Percentiles rank a stretch among this genome's conserved stretches.
Conservation (phyloP, 2,113 vertebrate genomes). For the Sarotherodon lohbergeri region DNA sequence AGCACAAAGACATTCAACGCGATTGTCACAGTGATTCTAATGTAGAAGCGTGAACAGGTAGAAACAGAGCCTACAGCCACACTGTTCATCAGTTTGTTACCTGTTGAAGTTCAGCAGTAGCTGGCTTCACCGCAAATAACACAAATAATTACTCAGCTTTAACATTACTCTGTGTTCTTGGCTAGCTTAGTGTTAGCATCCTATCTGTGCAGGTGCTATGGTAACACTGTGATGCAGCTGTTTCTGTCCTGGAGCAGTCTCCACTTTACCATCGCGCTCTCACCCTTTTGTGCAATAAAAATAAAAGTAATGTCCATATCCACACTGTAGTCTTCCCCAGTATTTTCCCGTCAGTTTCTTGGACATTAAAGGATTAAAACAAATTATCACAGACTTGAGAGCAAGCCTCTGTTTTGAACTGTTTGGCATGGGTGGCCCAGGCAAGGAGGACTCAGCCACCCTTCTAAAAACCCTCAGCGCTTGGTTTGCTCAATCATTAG, state of each 20-base stretch:
- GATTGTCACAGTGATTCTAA: not conserved
- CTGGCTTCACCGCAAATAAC: not conserved
- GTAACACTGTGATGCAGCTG: not conserved
- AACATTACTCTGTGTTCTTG: not conserved
- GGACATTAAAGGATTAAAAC: too few relatives aligned
- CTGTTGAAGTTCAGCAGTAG: not conserved
- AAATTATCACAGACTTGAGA: too few relatives aligned
- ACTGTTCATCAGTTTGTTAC: not conserved
- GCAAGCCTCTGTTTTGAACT: too few relatives aligned
- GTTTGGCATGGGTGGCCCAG: too few relatives aligned
- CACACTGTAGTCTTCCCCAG: not conserved
- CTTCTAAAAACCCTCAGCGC: too few relatives aligned
- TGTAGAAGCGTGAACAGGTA: not conserved
- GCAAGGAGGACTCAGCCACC: too few relatives aligned
- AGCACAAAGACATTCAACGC: not conserved
- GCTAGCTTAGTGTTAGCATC: not conserved
- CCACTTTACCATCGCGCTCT: not conserved
- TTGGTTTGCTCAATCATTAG: too few relatives aligned
- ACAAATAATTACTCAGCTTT: not conserved
- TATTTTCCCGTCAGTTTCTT: not conserved
- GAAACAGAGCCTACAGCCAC: not conserved
- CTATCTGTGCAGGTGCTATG: not conserved
- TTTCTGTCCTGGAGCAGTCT: not conserved
- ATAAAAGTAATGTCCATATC: not conserved
- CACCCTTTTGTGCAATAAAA: not conserved